Conservation (phyloP, 2,113 vertebrate species). For the Notiomystis cincta region DNA sequence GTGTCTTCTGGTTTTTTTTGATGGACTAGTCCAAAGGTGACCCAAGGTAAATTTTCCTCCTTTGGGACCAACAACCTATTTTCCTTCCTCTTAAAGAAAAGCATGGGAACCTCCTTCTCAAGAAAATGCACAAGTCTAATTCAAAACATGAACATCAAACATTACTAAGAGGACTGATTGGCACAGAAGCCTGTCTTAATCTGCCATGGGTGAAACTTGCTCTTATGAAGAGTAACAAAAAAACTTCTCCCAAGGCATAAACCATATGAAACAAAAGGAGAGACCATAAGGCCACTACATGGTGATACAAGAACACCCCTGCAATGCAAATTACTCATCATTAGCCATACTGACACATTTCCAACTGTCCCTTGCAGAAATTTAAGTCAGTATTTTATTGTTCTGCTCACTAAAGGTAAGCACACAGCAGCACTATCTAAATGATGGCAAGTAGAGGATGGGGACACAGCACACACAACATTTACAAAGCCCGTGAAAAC, state of each 20-base stretch:
- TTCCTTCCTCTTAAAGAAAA: neutral
- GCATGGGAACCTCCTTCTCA: neutral
- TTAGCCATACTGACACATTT: neutral
- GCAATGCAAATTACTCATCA: neutral
- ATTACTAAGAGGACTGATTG: neutral
- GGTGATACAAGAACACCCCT: neutral
- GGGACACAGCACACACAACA: neutral
- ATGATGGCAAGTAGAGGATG: neutral
- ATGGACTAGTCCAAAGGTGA: neutral
- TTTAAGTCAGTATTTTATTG: neutral
- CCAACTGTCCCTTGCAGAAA: neutral
- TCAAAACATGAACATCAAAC: neutral
- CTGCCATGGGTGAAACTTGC: neutral
- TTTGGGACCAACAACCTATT: neutral
- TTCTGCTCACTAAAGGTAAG: neutral
- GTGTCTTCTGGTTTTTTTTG: neutral
- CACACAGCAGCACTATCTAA: neutral
- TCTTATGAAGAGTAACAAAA: neutral
- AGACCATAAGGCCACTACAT: neutral
- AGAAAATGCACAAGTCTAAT: neutral
- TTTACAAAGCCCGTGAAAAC: neutral
- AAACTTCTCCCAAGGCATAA: neutral
- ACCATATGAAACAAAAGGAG: neutral
- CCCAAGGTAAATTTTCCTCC: neutral
- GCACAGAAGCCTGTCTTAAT: neutral